Percentiles rank a stretch among this genome's conserved stretches.
Evolutionary conservation across 1,140 invertebrate genomes (phyloP).

Genomic region (Pygmarrhopalites habei): DNA sequence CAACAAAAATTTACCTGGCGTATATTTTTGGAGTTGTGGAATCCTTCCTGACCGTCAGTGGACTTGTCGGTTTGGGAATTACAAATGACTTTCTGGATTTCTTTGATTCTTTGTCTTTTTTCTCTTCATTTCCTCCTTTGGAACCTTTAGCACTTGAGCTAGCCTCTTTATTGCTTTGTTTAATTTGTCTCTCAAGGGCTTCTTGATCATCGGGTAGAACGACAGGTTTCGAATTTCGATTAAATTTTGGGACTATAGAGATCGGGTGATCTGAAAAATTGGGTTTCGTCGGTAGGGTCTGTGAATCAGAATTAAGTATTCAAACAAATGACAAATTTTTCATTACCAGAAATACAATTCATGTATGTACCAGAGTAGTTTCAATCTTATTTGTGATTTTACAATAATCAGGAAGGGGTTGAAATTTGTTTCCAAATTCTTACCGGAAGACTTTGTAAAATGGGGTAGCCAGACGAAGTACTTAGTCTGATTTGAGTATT

Average conservation of each 20-base stretch:
- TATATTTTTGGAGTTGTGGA: slow-evolving; percentile 36
- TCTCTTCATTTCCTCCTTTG: slow-evolving; percentile 20
- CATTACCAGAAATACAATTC: too few species aligned
- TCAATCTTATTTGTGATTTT: too few species aligned
- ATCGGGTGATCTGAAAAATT: too few species aligned
- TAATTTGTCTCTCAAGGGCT: neutral
- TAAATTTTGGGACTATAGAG: slow-evolving; percentile 38
- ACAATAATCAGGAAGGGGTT: too few species aligned
- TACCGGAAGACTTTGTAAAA: slow-evolving; percentile 30
- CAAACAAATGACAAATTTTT: too few species aligned
- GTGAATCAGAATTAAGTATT: slow-evolving; percentile 26
- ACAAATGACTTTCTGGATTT: slow-evolving; percentile 19
- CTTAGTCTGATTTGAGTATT: too few species aligned
- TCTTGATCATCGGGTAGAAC: slow-evolving; percentile 6
- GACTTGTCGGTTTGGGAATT: slow-evolving; percentile 30
- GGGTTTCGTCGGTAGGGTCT: slow-evolving; percentile 37
- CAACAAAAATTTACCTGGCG: too few species aligned
- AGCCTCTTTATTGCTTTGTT: neutral
- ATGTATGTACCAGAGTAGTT: too few species aligned
- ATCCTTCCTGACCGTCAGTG: slow-evolving; percentile 39
- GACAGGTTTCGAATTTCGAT: slow-evolving; percentile 34
- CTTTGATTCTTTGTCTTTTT: slow-evolving; percentile 17
- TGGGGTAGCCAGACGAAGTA: slow-evolving; percentile 26
- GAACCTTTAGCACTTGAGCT: neutral
- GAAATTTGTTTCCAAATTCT: too few species aligned